Evolutionary conservation across 2,797 vertebrate species (phyloP).

Genomic region (Prionace glauca): DNA sequence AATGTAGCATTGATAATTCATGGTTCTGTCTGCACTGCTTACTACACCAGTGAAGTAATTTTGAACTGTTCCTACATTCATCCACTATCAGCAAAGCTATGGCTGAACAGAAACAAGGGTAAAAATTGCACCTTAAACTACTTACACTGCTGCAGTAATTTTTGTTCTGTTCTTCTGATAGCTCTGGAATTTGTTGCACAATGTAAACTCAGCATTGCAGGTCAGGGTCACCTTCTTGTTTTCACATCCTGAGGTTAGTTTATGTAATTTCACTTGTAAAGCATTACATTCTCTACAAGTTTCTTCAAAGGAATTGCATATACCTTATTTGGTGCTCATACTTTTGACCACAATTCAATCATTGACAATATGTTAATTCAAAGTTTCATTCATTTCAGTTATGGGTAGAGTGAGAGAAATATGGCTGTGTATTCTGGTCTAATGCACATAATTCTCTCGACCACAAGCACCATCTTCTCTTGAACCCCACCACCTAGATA

Average conservation of each 20-base stretch:
- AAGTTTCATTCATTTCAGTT: not conserved
- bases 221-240: not conserved
- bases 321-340: not conserved
- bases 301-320: not conserved
- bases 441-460: not conserved
- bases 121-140: not conserved
- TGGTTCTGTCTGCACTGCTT: too few species aligned
- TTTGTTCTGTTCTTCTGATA: not conserved
- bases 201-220: not conserved
- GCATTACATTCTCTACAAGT: not conserved
- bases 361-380: not conserved
- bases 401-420: not conserved
- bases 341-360: not conserved
- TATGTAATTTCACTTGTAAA: conserved; percentile 5
- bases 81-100: not conserved
- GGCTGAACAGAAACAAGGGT: not conserved
- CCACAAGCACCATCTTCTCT: not conserved
- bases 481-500: not conserved
- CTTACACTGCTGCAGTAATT: not conserved
- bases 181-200: not conserved
- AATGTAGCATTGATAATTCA: too few species aligned
- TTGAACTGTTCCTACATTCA: not conserved
- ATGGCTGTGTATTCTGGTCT: not conserved
- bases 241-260: not conserved
- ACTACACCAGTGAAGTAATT: not conserved